Evolutionary conservation across 2,113 vertebrate genomes (phyloP), one percentile per base, ranked within the genome.

Genomic region (Hystrix cristata): DNA sequence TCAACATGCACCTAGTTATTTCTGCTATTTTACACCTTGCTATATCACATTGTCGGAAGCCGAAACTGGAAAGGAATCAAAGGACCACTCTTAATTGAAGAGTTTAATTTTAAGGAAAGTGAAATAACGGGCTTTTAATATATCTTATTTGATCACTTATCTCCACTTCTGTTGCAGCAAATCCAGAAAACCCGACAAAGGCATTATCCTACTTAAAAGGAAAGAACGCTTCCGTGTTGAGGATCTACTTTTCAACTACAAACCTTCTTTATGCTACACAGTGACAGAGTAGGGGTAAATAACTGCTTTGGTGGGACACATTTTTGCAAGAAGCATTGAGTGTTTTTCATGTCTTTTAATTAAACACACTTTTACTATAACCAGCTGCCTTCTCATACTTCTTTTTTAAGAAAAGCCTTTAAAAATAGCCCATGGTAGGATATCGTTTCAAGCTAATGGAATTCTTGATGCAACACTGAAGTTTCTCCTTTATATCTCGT

Each of bases 31-130:
- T 69, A 84, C 64, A 81, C 38, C 38, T 95, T 46, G 34, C 23
- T 67, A 0, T 81, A n/a, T 53, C 57, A 60, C 55, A 48, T 60
- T 55, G 12, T 23, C 85, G 92, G 80, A 74, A 78, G 46, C 38
- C 94, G 84, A 90, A 95, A 95, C 83, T 91, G 65, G 92, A 95
- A 90, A 95, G 48, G 85, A 81, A 94, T 87, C 29, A 48, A 79
- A 82, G 67, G 8, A 1, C 51, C 74, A 15, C 19, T 96, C 95
- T 97, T 95, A 95, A 95, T 97, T 90, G 93, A 97, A 67, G 65
- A 90, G 57, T 92, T 96, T 87, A 91, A 95, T 95, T 86, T 96
- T 95, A 92, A 96, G 71, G 51, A 87, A 97, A 95, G 94, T 48
- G 18, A 93, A 91, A 81, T 74, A 81, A 82, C 88, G 38, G 74